A percentile compares a stretch with the other conserved stretches of the same genome.
phyloP scores from a whole-genome alignment of 2,797 vertebrate species.

The Odontamblyopus lacepedii region DNA sequence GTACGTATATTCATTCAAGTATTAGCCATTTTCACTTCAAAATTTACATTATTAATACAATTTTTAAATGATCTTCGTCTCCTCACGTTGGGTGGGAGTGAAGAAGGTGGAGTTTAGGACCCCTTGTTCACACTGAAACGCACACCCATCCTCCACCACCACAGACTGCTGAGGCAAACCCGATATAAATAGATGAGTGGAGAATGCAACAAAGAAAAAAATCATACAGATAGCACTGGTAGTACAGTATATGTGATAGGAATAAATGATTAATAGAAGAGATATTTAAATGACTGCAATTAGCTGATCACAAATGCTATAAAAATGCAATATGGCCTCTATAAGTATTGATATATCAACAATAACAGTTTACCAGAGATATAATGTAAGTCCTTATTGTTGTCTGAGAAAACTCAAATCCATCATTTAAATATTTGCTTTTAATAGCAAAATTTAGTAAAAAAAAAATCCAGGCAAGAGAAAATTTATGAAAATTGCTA shows the following conservation, averaged over 20 bases:
- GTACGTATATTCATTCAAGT: background rate
- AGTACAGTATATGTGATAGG: background rate
- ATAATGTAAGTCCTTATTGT: too few species aligned
- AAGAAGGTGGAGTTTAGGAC: constrained; percentile 1
- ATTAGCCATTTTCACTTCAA: background rate
- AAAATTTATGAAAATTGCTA: too few species aligned
- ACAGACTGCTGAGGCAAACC: constrained; percentile 11
- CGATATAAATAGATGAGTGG: constrained; percentile 22
- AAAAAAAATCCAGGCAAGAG: too few species aligned
- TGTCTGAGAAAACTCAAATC: too few species aligned
- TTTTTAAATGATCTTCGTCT: background rate
- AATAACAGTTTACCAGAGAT: too few species aligned
- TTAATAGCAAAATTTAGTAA: too few species aligned
- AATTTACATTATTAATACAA: background rate
- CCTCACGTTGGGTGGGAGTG: background rate
- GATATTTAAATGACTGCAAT: background rate
- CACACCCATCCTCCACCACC: background rate
- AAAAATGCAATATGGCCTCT: background rate
- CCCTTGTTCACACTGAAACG: constrained; percentile 5
- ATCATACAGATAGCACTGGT: background rate
- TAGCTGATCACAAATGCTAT: background rate
- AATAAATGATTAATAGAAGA: background rate
- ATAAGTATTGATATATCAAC: background rate
- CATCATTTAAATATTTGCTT: too few species aligned
- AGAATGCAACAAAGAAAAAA: background rate